Evolutionary conservation across 2,888 invertebrate genomes (phyloP).

Genomic region (Syrista parreyssii): DNA sequence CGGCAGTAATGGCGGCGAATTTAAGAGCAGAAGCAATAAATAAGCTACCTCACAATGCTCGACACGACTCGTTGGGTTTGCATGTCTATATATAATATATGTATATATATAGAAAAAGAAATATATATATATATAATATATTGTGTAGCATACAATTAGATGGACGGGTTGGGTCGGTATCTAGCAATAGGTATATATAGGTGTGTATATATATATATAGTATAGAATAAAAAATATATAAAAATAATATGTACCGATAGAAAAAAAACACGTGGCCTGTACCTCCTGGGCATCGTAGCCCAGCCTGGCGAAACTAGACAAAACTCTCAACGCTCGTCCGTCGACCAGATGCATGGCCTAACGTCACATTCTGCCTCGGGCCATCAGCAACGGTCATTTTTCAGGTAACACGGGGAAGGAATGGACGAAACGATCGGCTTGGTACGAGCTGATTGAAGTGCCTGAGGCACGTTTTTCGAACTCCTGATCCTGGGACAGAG

Average conservation of each 20-base stretch:
- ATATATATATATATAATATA: not conserved
- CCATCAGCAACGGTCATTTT: constrained; percentile 46
- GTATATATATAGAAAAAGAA: not conserved
- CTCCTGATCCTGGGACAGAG: constrained; percentile 75
- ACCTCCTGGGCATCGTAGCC: constrained; percentile 54
- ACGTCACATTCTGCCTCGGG: constrained; percentile 45
- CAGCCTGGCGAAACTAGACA: constrained; percentile 55
- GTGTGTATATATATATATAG: not conserved
- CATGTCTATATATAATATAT: not conserved
- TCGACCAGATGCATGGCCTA: constrained; percentile 52
- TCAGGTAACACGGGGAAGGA: constrained; percentile 30
- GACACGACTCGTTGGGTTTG: constrained; percentile 8
- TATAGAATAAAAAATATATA: constrained; percentile 38
- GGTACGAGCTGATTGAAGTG: constrained; percentile 20
- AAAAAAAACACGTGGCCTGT: constrained; percentile 58
- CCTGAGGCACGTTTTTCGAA: constrained; percentile 68
- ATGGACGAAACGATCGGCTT: constrained; percentile 23
- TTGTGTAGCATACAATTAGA: not conserved
- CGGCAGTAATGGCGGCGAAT: not conserved
- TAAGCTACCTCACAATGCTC: not conserved
- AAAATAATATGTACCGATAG: constrained; percentile 60
- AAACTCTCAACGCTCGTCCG: constrained; percentile 52
- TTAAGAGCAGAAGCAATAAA: not conserved
- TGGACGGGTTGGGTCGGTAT: not conserved
- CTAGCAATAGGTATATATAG: not conserved